A percentile compares a stretch with the other conserved stretches of the same genome.
phyloP scores from a whole-genome alignment of 2,888 invertebrate genomes.

The Melinopterus prodromus region DNA sequence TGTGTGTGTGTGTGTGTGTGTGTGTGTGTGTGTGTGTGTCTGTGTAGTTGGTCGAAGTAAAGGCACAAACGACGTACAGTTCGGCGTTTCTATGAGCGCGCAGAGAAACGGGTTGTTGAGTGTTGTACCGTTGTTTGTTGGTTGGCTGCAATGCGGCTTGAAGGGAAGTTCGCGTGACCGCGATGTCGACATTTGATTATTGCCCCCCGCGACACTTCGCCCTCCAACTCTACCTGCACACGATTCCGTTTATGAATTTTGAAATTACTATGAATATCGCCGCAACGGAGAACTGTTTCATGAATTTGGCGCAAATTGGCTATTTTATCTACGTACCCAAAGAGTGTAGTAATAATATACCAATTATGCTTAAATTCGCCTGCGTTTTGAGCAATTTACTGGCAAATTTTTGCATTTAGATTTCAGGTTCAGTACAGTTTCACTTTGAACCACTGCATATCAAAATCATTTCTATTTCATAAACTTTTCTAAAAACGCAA shows the following conservation, averaged over 20 bases:
- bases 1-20: no score
- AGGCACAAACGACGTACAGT: background rate
- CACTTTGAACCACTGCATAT: no score
- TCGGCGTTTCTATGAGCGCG: background rate
- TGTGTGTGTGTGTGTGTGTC: no score
- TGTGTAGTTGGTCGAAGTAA: no score
- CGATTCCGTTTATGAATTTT: background rate
- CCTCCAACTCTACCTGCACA: conserved; percentile 4
- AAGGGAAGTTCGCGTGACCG: background rate
- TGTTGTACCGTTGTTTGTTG: background rate
- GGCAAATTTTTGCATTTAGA: no score
- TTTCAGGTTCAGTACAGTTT: no score
- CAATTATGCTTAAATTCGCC: no score
- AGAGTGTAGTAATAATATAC: no score
- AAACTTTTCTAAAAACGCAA: no score
- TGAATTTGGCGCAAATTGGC: background rate
- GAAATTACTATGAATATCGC: background rate
- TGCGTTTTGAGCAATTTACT: no score
- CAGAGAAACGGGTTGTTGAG: background rate
- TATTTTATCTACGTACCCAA: background rate
- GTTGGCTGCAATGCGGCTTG: conserved; percentile 4
- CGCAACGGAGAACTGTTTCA: background rate
- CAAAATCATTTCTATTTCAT: no score
- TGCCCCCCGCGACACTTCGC: conserved; percentile 4
- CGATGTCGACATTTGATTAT: conserved; percentile 4